Evolutionary conservation across 2,888 invertebrate genomes (phyloP), one percentile per base, ranked within the genome.

Genomic region (Coelogynopora nodosa): DNA sequence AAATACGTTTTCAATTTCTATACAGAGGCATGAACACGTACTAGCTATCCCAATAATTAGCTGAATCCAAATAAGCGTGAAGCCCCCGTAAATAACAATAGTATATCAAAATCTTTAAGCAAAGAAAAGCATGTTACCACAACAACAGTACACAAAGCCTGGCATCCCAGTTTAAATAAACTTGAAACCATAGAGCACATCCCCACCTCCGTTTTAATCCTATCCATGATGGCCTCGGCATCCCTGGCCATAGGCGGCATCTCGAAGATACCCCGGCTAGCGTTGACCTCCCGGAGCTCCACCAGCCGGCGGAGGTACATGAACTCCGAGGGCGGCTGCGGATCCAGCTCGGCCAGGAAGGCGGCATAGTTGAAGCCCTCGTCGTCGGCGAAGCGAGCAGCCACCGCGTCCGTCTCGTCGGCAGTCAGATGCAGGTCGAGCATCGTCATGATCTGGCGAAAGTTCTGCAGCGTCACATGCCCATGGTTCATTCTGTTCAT

Each of bases 321-420:
- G 86, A 90, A 89, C 84, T 90, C 88, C 1, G 89, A 88, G 0
- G 89, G 89, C 23, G 89, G 89, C 26, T 87, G 84, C 2, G 92
- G 91, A 85, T 91, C 89, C 18, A 92, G 90, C 30, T 91, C 91
- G 5, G 89, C 87, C 67, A 91, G 89, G 89, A 92, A 92, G 29
- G 89, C 89, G 30, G 89, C 30, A 89, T 92, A 92, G 89, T 91
- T 90, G 88, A 92, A 90, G 23, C 92, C 92, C 0, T 89, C 88
- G 87, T 92, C 92, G 88, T 91, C 90, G 87, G 90, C 90, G 89
- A 90, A 92, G 81, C 90, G 90, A 0, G 91, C 91, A 87, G 91
- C 91, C 0, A 92, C 88, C 10, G 91, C 90, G 27, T 89, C 89
- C 90, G 91, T 90, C 88, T 91, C 91, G 10, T 89, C 89, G 84